Conservation (phyloP, 2,113 vertebrate species). For the Lasiurus cinereus region DNA sequence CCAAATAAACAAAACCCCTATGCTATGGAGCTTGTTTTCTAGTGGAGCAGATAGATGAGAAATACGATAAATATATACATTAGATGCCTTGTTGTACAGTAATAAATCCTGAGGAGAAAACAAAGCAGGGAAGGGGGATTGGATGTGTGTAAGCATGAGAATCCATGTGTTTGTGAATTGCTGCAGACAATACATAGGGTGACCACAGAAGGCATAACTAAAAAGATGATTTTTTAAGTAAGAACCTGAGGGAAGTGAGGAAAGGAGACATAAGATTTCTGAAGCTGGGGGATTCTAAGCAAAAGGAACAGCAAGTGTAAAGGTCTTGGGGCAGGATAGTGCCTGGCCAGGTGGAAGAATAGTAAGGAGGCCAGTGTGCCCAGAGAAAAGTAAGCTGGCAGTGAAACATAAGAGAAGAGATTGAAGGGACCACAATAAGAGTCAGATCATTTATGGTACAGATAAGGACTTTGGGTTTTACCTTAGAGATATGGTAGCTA, state of each 20-base stretch:
- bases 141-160: too few relatives aligned
- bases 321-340: neutral
- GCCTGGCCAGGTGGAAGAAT: neutral
- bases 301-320: neutral
- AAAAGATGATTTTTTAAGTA: neutral
- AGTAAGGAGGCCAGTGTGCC: neutral
- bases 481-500: neutral
- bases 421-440: neutral
- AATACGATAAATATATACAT: neutral
- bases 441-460: neutral
- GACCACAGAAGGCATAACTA: neutral
- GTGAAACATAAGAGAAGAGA: neutral
- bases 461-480: neutral
- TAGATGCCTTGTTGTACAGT: neutral
- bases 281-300: neutral
- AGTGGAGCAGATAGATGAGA: neutral
- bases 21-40: neutral
- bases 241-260: neutral
- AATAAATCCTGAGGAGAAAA: neutral
- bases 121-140: neutral
- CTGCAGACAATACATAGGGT: neutral
- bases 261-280: neutral
- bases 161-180: too few relatives aligned
- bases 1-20: neutral
- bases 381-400: neutral